Evolutionary conservation across 2,888 invertebrate genomes (phyloP).

Genomic region (Camptogramma bilineatum): DNA sequence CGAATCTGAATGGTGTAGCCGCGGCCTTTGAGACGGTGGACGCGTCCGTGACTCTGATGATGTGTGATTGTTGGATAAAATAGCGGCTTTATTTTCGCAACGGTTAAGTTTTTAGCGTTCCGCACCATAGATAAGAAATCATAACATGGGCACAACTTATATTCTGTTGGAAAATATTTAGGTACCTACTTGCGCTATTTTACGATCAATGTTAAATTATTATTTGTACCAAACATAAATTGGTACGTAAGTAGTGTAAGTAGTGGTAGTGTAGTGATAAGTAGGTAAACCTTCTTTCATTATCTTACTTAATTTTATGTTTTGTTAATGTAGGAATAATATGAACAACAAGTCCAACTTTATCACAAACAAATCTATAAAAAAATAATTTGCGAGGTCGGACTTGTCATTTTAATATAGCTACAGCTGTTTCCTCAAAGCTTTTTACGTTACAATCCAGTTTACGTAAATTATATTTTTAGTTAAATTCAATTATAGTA

Average conservation of each 20-base stretch:
- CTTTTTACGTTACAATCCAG: not conserved
- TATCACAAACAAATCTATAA: not conserved
- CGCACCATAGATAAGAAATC: not conserved
- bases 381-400: conserved; percentile 1
- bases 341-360: not conserved
- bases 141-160: not conserved
- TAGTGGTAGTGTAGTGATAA: too few relatives aligned
- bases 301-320: conserved; percentile 1
- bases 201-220: not conserved
- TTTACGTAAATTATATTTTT: not conserved
- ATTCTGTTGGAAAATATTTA: not conserved
- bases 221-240: not conserved
- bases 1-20: conserved; percentile 35
- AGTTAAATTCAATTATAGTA: too few relatives aligned
- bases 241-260: not conserved
- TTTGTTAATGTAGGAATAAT: not conserved
- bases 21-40: conserved; percentile 30
- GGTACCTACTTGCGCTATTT: not conserved
- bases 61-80: conserved; percentile 43
- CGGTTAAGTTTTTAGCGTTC: conserved; percentile 28
- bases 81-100: conserved; percentile 45
- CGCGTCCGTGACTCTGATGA: conserved; percentile 34
- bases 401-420: not conserved
- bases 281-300: too few relatives aligned
- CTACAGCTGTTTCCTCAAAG: conserved; percentile 1